Evolutionary conservation across 2,113 vertebrate species (phyloP).

Genomic region (Ailurus styani): DNA sequence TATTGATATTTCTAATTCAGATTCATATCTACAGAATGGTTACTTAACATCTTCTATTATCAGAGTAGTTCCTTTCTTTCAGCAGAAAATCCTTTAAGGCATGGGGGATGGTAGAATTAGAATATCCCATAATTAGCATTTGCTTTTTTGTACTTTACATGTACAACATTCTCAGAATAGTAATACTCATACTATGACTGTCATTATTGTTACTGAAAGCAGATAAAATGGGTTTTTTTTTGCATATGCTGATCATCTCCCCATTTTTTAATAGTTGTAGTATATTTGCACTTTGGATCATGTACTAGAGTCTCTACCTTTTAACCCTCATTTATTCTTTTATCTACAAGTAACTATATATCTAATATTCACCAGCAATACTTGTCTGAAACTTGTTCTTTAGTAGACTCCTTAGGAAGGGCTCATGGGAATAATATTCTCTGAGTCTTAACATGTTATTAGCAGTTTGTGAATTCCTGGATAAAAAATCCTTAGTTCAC

Average conservation of each 20-base stretch:
- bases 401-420: slow-evolving; percentile 13
- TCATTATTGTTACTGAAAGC: slow-evolving; percentile 17
- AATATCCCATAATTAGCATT: neutral
- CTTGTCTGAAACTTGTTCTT: slow-evolving; percentile 41
- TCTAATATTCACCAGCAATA: slow-evolving; percentile 21
- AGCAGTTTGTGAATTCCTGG: slow-evolving; percentile 49
- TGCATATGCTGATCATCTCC: neutral
- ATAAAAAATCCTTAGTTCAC: slow-evolving; percentile 57
- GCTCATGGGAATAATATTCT: slow-evolving; percentile 43
- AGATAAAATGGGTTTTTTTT: neutral
- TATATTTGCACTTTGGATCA: slow-evolving; percentile 55
- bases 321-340: slow-evolving; percentile 14
- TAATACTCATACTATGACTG: neutral
- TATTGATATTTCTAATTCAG: neutral
- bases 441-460: slow-evolving; percentile 38
- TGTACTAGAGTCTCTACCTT: slow-evolving; percentile 3
- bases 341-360: slow-evolving; percentile 11
- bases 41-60: neutral
- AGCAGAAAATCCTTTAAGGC: neutral
- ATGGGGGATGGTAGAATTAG: neutral
- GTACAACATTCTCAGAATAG: slow-evolving; percentile 5
- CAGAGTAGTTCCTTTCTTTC: neutral
- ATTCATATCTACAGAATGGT: neutral
- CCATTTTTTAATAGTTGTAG: neutral
- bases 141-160: neutral